Evolutionary conservation across 2,888 invertebrate genomes (phyloP), one percentile per base, ranked within the genome.

Genomic region (Ormyrus labotus): DNA sequence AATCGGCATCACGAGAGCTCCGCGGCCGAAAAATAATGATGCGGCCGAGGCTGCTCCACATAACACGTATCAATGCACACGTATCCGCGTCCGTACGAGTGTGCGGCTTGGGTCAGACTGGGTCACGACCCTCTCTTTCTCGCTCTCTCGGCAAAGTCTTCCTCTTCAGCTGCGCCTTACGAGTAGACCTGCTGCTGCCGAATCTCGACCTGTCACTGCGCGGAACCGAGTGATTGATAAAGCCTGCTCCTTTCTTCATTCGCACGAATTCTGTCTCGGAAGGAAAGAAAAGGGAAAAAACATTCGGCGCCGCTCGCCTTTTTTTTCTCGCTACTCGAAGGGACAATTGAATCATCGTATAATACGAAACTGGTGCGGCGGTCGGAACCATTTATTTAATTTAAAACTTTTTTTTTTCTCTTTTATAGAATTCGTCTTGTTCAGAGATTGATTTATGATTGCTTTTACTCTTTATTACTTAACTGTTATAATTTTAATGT

Each of bases 151-250:
- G 10, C 72, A 68, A 75, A 81, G 70, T 80, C 71, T 58, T 64
- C 58, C 58, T 55, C 57, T 8, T 6, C 34, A 34, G 82, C 71
- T 68, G 58, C 72, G 78, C 83, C 34, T 34, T 34, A 81, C 83
- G 73, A 68, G 83, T 19, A 83, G 34, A 83, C 84, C 85, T 84
- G 84, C 85, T 85, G 85, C 87, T 87, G 86, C 86, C 87, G 87
- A 88, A 88, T 88, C 87, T 87, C 87, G 83, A 85, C 84, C 86
- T 87, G 88, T 88, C 88, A 85, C 85, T 86, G 84, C 81, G 82
- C 34, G 34, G 34, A 83, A 83, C 77, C 69, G 47, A 75, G 87
- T 89, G 89, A 89, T 89, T 88, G 88, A 89, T 89, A 86, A 85
- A 86, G 84, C 83, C 84, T 82, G 85, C 84, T 83, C 84, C 84